These are phyloP conservation scores for Neodiprion pinetum DNA, from an alignment of 1,140 invertebrate species.

Conservation along the genomic window DNA sequence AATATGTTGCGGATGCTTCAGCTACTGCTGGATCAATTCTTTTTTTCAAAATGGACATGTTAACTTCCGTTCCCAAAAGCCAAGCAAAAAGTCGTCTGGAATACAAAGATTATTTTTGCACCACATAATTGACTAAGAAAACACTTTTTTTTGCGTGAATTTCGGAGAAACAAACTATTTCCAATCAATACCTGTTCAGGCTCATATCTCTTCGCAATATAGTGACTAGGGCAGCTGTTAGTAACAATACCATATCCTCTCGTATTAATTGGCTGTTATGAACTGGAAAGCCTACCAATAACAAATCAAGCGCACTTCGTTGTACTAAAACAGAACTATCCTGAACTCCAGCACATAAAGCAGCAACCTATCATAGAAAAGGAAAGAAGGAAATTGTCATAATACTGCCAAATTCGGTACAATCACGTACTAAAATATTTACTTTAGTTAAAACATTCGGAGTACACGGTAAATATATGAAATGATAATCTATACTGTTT, in stretches of 20 bases:
- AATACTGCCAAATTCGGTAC: not conserved
- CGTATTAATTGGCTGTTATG: constrained; percentile 80
- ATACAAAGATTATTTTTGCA: constrained; percentile 23
- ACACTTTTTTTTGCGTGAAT: not conserved
- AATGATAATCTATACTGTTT: not conserved
- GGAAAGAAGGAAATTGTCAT: constrained; percentile 3
- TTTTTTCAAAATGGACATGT: constrained; percentile 65
- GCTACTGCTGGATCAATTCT: constrained; percentile 45
- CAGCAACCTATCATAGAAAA: constrained; percentile 62
- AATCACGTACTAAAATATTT: not conserved
- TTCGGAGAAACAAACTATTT: not conserved
- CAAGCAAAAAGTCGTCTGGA: constrained; percentile 81
- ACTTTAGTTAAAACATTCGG: no score
- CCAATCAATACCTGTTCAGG: constrained; percentile 73
- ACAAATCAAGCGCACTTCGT: constrained; percentile 84
- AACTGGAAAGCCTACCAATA: constrained; percentile 86
- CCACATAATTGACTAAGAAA: not conserved
- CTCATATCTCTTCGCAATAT: constrained; percentile 92
- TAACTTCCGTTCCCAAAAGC: constrained; percentile 79
- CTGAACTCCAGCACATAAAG: constrained; percentile 78
- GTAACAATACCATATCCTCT: constrained; percentile 78
- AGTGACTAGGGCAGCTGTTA: constrained; percentile 82
- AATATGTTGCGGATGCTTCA: constrained; percentile 68
- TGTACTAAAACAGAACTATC: constrained; percentile 87
- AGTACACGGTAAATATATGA: no score